Conservation (phyloP, 2,113 vertebrate species). For the Aegithalos caudatus region DNA sequence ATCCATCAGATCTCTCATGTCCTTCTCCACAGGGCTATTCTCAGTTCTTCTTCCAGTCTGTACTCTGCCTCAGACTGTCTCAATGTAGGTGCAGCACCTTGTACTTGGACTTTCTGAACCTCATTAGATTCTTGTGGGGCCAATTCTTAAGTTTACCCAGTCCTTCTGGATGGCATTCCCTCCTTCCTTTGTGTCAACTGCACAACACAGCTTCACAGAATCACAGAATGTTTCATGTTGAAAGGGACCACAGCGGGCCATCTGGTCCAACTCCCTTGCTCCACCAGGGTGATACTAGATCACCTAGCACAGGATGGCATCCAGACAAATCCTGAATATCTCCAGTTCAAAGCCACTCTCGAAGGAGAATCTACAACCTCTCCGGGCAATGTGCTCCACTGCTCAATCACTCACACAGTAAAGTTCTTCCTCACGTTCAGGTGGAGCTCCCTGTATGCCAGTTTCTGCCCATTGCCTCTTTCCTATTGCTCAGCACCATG, state of each 20-base stretch:
- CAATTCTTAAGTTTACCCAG: neutral
- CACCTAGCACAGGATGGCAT: neutral
- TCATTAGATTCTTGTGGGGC: neutral
- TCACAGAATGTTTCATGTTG: neutral
- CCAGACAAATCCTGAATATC: neutral
- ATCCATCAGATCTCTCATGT: neutral
- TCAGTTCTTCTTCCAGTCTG: neutral
- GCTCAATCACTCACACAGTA: rapidly evolving
- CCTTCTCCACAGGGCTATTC: neutral
- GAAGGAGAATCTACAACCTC: neutral
- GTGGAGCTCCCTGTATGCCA: neutral
- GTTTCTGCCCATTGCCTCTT: neutral
- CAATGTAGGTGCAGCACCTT: neutral
- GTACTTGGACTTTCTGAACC: neutral
- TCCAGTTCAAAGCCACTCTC: neutral
- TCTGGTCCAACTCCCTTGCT: neutral
- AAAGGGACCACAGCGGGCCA: neutral
- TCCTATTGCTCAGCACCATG: rapidly evolving
- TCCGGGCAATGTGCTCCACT: neutral
- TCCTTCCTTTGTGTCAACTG: neutral
- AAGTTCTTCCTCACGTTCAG: neutral
- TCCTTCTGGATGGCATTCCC: neutral
- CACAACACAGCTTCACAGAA: neutral
- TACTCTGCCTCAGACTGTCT: neutral
- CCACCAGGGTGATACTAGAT: neutral